A percentile compares a stretch with the other conserved stretches of the same genome.
These are phyloP conservation scores for Mus spicilegus DNA, from an alignment of 2,113 vertebrate species.

Conservation along the genomic window DNA sequence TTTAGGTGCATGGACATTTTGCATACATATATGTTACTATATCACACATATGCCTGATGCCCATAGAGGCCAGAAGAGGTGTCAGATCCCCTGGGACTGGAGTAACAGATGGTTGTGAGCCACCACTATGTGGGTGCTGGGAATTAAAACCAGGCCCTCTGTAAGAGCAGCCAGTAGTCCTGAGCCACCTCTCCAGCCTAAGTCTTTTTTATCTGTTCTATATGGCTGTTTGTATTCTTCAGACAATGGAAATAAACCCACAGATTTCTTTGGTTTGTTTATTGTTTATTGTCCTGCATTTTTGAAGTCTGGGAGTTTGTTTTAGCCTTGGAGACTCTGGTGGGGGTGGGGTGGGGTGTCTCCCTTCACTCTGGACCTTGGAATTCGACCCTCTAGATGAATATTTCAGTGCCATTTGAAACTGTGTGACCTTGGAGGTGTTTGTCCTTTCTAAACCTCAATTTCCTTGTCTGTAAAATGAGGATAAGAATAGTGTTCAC, in stretches of 20 bases:
- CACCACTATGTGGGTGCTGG: neutral
- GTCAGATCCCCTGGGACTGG: neutral
- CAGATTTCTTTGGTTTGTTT: neutral
- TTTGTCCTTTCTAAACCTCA: slow-evolving; percentile 58
- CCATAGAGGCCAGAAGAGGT: neutral
- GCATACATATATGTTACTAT: neutral
- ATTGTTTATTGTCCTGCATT: neutral
- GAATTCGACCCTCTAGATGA: neutral
- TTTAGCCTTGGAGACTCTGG: neutral
- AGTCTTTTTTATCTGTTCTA: neutral
- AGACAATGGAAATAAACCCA: neutral
- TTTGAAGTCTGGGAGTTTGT: neutral
- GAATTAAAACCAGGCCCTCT: neutral
- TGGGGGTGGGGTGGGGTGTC: too few relatives aligned
- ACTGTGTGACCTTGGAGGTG: neutral
- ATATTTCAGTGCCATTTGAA: neutral
- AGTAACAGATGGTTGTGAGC: neutral
- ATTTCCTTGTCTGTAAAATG: slow-evolving; percentile 60
- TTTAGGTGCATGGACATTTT: neutral
- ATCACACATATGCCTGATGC: neutral
- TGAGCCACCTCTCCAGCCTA: neutral
- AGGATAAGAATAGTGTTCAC: slow-evolving; percentile 16
- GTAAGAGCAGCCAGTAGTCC: neutral
- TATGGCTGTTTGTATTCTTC: neutral
- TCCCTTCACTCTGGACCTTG: neutral